Evolutionary conservation across 2,113 vertebrate species (phyloP).

Genomic region (Ivindomyrus marchei): DNA sequence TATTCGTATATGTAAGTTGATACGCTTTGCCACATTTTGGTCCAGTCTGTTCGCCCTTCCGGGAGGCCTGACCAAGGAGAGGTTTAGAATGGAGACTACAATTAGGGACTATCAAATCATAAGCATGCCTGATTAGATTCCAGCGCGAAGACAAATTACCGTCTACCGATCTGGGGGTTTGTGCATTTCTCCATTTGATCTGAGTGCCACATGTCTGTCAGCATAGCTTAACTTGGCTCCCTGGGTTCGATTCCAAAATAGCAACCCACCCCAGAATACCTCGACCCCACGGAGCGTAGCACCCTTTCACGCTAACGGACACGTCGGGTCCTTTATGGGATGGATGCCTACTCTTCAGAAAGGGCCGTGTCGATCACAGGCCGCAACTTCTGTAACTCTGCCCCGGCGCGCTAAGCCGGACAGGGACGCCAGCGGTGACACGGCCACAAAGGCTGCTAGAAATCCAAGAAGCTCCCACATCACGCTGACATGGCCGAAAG

Average conservation of each 20-base stretch:
- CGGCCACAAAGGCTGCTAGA: background rate
- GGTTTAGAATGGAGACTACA: background rate
- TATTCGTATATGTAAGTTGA: background rate
- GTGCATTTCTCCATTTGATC: background rate
- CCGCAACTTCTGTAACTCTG: constrained; percentile 1
- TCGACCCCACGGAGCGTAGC: background rate
- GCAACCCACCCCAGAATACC: background rate
- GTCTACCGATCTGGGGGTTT: background rate
- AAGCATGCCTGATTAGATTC: constrained; percentile 5
- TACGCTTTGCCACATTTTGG: background rate
- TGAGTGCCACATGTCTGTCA: background rate
- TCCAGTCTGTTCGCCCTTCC: background rate
- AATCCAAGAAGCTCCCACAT: background rate
- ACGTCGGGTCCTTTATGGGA: background rate
- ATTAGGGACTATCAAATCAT: background rate
- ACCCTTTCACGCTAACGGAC: background rate
- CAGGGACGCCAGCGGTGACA: background rate
- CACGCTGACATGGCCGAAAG: background rate
- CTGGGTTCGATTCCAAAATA: background rate
- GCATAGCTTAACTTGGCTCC: background rate
- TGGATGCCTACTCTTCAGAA: background rate
- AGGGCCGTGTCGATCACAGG: background rate
- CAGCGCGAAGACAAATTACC: background rate
- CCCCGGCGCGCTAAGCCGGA: background rate
- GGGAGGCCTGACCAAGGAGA: background rate